Conservation (phyloP, 2,113 vertebrate species). For the Psilopogon haemacephalus region DNA sequence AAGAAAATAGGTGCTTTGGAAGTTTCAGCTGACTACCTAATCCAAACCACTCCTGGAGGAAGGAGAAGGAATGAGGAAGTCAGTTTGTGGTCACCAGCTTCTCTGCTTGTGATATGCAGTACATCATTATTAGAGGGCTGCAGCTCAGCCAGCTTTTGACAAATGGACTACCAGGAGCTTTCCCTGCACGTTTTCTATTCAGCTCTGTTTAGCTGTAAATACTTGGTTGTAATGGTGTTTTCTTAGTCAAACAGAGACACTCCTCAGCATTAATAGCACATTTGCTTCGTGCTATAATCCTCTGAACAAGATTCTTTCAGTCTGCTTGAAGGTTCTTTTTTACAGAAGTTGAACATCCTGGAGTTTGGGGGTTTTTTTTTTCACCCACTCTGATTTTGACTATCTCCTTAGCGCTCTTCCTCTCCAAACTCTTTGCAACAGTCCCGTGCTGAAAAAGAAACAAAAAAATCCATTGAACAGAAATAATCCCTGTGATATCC, state of each 20-base stretch:
- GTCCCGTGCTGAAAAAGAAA: too few relatives aligned
- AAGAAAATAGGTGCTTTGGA: slow-evolving; percentile 39
- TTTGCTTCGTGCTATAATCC: slow-evolving; percentile 25
- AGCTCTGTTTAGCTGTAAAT: slow-evolving; percentile 54
- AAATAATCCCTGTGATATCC: neutral
- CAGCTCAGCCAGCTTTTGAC: slow-evolving; percentile 54
- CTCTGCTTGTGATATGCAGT: slow-evolving; percentile 52
- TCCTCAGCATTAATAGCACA: slow-evolving; percentile 31
- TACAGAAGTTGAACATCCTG: slow-evolving; percentile 1
- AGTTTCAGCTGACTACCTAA: slow-evolving; percentile 47
- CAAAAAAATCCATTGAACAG: neutral
- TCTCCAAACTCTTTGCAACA: neutral
- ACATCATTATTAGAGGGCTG: slow-evolving; percentile 56
- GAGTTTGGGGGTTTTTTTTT: too few relatives aligned
- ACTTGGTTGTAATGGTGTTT: slow-evolving; percentile 37
- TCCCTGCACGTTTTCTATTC: slow-evolving; percentile 51
- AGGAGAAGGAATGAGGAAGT: slow-evolving; percentile 79
- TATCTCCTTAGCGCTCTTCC: neutral
- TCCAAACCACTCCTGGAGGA: slow-evolving; percentile 70
- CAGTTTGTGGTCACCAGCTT: slow-evolving; percentile 33
- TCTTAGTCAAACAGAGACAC: slow-evolving; percentile 54
- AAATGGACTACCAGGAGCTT: slow-evolving; percentile 40
- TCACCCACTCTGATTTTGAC: neutral
- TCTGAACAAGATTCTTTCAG: slow-evolving; percentile 19
- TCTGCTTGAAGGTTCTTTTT: neutral